Percentiles rank a stretch among this genome's conserved stretches.
Conservation (phyloP, 1,140 invertebrate species). For the Macrobrachium nipponense region DNA sequence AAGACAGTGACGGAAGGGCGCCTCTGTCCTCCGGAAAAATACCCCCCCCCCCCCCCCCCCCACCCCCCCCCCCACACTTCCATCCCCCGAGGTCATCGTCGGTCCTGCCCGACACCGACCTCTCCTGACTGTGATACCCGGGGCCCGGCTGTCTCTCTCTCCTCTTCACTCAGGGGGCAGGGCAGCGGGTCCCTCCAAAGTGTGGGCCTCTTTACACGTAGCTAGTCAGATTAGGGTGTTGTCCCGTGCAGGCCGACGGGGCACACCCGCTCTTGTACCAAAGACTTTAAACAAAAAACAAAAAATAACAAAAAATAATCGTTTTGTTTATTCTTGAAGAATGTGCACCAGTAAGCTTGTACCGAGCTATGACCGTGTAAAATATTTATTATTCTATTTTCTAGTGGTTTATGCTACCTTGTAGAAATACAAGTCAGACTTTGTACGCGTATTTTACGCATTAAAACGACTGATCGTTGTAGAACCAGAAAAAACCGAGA, state of each 20-base stretch:
- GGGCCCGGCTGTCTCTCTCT: background rate
- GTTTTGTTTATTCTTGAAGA: background rate
- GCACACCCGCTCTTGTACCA: constrained; percentile 33
- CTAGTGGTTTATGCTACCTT: constrained; percentile 39
- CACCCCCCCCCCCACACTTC: background rate
- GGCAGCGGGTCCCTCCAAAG: background rate
- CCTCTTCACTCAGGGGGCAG: background rate
- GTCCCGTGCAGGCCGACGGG: background rate
- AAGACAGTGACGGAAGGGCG: background rate
- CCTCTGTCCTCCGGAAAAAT: background rate
- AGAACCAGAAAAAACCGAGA: background rate
- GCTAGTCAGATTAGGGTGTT: constrained; percentile 27
- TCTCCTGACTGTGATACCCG: constrained; percentile 57
- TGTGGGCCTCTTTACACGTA: background rate
- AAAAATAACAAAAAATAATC: background rate
- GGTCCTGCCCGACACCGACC: constrained; percentile 12
- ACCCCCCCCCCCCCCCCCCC: background rate
- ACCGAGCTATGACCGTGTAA: constrained; percentile 43
- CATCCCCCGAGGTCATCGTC: background rate
- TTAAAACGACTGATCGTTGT: background rate
- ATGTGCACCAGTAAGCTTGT: constrained; percentile 40
- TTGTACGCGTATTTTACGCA: constrained; percentile 50
- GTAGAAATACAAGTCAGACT: constrained; percentile 48
- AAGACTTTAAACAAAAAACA: constrained; percentile 49
- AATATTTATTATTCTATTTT: constrained; percentile 53